These are phyloP conservation scores for Idris sp. DNA, from an alignment of 1,140 invertebrate genomes.

Conservation along the genomic window DNA sequence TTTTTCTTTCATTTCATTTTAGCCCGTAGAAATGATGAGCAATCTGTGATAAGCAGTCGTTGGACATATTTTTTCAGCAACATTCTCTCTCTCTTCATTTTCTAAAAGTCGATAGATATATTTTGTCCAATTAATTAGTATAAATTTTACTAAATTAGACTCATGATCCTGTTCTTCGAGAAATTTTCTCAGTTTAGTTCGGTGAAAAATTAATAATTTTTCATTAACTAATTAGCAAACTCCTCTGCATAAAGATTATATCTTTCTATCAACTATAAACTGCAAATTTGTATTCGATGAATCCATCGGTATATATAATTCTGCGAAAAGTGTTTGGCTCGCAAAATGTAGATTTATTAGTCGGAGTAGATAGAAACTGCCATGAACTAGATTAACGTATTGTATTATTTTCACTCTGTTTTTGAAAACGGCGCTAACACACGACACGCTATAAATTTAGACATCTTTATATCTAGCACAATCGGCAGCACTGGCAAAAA, in stretches of 20 bases:
- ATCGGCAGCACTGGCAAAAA: conserved; percentile 47
- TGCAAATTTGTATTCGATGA: conserved; percentile 29
- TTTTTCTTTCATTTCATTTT: no score
- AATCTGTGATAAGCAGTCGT: background rate
- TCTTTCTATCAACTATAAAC: conserved; percentile 42
- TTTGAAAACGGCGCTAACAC: conserved; percentile 58
- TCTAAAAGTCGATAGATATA: conserved; percentile 15
- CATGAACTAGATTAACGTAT: conserved; percentile 61
- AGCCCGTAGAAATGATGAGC: no score
- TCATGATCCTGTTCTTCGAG: no score
- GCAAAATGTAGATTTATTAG: conserved; percentile 69
- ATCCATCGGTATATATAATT: conserved; percentile 39
- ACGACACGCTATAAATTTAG: conserved; percentile 62
- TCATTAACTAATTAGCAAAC: no score
- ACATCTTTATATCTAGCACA: conserved; percentile 48
- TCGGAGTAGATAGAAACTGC: conserved; percentile 56
- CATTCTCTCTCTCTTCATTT: background rate
- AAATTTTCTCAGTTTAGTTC: no score
- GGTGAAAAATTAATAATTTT: no score
- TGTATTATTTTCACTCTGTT: conserved; percentile 58
- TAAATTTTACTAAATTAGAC: no score
- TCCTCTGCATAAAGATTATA: background rate
- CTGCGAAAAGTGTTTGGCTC: conserved; percentile 46
- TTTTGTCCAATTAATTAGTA: no score
- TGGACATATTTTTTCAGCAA: conserved; percentile 9